These are phyloP conservation scores for Reticulitermes speratus DNA, from an alignment of 1,140 invertebrate species.

Conservation along the genomic window DNA sequence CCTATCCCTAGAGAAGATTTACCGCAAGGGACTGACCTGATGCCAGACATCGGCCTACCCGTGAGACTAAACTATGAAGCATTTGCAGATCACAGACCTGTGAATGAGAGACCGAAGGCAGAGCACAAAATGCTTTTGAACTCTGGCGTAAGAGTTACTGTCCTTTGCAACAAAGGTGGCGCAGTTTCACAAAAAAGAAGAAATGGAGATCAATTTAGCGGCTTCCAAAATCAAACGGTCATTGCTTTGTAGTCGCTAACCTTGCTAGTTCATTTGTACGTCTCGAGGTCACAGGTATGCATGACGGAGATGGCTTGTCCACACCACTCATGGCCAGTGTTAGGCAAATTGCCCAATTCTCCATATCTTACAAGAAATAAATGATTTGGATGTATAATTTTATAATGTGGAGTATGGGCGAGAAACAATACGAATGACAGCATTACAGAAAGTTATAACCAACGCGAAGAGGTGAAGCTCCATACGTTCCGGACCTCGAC, in stretches of 20 bases:
- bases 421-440: too few relatives aligned
- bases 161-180: too few relatives aligned
- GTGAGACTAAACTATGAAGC: background rate
- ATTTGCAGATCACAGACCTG: background rate
- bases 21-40: background rate
- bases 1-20: background rate
- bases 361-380: too few relatives aligned
- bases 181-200: background rate
- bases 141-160: background rate
- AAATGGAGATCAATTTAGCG: background rate
- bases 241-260: background rate
- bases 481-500: too few relatives aligned
- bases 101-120: too few relatives aligned
- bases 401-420: too few relatives aligned
- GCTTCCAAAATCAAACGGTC: constrained; percentile 8
- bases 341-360: too few relatives aligned
- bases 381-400: too few relatives aligned
- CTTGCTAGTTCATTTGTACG: background rate
- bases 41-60: background rate
- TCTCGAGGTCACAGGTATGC: background rate
- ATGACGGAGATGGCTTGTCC: background rate
- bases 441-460: too few relatives aligned
- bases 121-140: background rate
- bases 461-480: too few relatives aligned
- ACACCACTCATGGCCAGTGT: background rate